Evolutionary conservation across 1,140 invertebrate species (phyloP).

Genomic region (Brachionus calyciflorus): DNA sequence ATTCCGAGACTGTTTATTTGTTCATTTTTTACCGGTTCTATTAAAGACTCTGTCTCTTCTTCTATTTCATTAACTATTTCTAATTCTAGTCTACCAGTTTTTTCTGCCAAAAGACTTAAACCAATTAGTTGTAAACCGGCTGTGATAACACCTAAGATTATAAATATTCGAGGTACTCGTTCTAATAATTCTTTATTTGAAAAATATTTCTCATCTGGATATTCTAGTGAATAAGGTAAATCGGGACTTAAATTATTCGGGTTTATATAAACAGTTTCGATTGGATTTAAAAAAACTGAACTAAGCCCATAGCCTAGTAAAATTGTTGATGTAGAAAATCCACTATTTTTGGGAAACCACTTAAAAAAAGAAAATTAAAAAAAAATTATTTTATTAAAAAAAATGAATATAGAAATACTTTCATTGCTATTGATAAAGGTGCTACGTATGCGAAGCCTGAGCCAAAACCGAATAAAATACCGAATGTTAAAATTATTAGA

Average conservation of each 20-base stretch:
- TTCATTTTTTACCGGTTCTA: no score
- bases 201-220: conserved; percentile 55
- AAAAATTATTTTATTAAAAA: background rate
- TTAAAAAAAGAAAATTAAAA: conserved; percentile 47
- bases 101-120: background rate
- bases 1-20: background rate
- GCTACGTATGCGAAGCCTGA: conserved; percentile 59
- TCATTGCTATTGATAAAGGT: conserved; percentile 59
- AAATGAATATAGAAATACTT: conserved; percentile 50
- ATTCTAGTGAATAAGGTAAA: background rate
- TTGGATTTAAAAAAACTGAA: conserved; percentile 58
- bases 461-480: conserved; percentile 58
- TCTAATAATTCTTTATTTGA: conserved; percentile 54
- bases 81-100: background rate
- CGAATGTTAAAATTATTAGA: conserved; percentile 56
- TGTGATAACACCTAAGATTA: conserved; percentile 57
- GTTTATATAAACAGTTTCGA: conserved; percentile 61
- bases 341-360: conserved; percentile 61
- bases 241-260: conserved; percentile 57
- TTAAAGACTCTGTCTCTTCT: background rate
- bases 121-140: conserved; percentile 56
- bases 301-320: conserved; percentile 61
- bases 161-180: conserved; percentile 57
- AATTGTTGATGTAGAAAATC: conserved; percentile 60
- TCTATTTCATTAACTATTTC: background rate